Conservation (phyloP, 1,140 invertebrate genomes). For the Popillia japonica region DNA sequence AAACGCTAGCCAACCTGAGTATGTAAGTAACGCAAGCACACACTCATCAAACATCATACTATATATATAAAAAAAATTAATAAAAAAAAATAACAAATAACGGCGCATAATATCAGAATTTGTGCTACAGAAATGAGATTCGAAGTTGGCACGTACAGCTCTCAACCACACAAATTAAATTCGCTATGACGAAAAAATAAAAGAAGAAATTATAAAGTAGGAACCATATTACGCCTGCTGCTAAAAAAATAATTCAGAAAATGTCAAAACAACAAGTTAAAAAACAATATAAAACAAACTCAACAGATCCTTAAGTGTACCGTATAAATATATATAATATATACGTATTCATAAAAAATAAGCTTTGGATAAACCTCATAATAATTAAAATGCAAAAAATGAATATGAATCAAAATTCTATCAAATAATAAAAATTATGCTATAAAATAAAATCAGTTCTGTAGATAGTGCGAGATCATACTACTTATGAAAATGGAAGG, state of each 20-base stretch:
- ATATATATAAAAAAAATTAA: constrained; percentile 40
- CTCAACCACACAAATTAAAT: constrained; percentile 49
- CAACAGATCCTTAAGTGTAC: constrained; percentile 43
- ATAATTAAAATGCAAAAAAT: constrained; percentile 26
- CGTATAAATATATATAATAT: constrained; percentile 43
- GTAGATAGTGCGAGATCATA: constrained; percentile 58
- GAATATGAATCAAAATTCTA: constrained; percentile 39
- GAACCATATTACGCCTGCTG: constrained; percentile 55
- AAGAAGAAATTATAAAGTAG: constrained; percentile 46
- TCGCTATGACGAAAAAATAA: constrained; percentile 46
- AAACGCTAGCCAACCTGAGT: constrained; percentile 56
- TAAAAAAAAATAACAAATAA: constrained; percentile 45
- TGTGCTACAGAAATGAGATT: constrained; percentile 44
- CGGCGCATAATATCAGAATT: constrained; percentile 42
- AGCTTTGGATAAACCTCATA: constrained; percentile 44
- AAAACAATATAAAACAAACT: constrained; percentile 45
- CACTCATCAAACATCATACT: constrained; percentile 38
- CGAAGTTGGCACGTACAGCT: constrained; percentile 51
- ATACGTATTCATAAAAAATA: constrained; percentile 47
- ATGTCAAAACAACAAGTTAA: constrained; percentile 42
- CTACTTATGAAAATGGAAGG: constrained; percentile 39
- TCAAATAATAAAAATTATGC: constrained; percentile 36
- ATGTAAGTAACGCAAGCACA: constrained; percentile 45
- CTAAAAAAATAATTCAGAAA: constrained; percentile 46
- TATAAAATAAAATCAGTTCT: constrained; percentile 57